Percentiles rank a stretch among this genome's conserved stretches.
Conservation (phyloP, 2,113 vertebrate species). For the Struthio camelus region DNA sequence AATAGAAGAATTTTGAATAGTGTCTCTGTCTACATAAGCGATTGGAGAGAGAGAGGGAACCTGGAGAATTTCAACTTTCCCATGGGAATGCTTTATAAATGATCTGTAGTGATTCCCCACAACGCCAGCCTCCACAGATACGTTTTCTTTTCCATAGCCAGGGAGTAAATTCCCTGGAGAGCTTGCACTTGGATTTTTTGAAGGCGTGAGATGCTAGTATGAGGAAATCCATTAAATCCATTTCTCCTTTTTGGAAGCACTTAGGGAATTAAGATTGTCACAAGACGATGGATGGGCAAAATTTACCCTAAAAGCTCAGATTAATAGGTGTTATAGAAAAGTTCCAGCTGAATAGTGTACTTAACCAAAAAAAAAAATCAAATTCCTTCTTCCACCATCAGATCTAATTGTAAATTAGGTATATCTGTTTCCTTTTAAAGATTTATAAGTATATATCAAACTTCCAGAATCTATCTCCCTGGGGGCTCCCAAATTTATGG, state of each 20-base stretch:
- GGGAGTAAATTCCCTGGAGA: background rate
- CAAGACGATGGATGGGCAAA: constrained; percentile 39
- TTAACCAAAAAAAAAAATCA: constrained; percentile 46
- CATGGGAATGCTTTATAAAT: background rate
- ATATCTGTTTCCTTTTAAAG: constrained; percentile 52
- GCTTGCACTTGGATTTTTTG: background rate
- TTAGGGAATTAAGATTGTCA: background rate
- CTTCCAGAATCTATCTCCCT: background rate
- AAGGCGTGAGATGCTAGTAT: background rate
- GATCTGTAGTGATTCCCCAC: background rate
- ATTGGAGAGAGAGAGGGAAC: background rate
- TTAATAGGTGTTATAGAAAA: constrained; percentile 71
- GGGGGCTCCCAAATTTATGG: background rate
- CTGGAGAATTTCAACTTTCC: background rate
- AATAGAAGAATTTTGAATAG: background rate
- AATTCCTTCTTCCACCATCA: constrained; percentile 46
- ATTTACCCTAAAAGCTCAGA: constrained; percentile 55
- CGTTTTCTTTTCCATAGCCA: background rate
- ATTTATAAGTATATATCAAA: constrained; percentile 36
- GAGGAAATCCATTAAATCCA: constrained; percentile 37
- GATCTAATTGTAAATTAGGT: constrained; percentile 64
- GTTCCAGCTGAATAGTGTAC: constrained; percentile 23
- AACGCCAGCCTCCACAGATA: background rate
- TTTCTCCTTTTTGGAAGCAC: constrained; percentile 35
- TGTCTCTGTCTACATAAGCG: background rate